These are phyloP conservation scores for Conistra vaccinii DNA, from an alignment of 2,888 invertebrate species.

Conservation along the genomic window DNA sequence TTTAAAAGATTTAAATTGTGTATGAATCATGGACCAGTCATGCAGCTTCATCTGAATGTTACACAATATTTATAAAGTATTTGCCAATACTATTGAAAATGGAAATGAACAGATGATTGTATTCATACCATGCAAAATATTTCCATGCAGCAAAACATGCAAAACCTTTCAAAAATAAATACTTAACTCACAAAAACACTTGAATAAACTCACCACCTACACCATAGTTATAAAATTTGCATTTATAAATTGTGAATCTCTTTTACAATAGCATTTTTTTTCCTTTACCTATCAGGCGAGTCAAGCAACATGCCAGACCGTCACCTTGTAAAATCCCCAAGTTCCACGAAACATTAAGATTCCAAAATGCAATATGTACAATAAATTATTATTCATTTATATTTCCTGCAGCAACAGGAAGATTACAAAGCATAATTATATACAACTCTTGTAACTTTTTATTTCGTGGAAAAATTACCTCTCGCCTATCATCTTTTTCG, in stretches of 20 bases:
- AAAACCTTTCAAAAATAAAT: conserved; percentile 18
- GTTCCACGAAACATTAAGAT: conserved; percentile 47
- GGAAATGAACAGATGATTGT: conserved; percentile 17
- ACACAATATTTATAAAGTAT: conserved; percentile 37
- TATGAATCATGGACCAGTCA: conserved; percentile 19
- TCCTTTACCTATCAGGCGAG: neutral
- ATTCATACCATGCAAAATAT: conserved; percentile 45
- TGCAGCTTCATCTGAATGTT: conserved; percentile 8
- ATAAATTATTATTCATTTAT: neutral
- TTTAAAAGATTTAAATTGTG: neutral
- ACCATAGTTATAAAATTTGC: conserved; percentile 26
- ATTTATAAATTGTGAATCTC: neutral
- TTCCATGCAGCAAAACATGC: conserved; percentile 38
- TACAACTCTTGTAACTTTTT: conserved; percentile 11
- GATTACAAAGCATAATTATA: neutral
- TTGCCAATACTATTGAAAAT: neutral
- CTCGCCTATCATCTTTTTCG: conserved; percentile 79
- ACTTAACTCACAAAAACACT: neutral
- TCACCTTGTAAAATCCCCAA: conserved; percentile 49
- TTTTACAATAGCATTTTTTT: neutral
- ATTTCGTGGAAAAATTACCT: conserved; percentile 74
- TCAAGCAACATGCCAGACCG: conserved; percentile 54
- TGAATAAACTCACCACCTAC: conserved; percentile 34
- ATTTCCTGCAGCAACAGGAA: conserved; percentile 17
- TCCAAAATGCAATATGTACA: neutral